Evolutionary conservation across 2,797 vertebrate genomes (phyloP).

Genomic region (Chaenodraco wilsoni): DNA sequence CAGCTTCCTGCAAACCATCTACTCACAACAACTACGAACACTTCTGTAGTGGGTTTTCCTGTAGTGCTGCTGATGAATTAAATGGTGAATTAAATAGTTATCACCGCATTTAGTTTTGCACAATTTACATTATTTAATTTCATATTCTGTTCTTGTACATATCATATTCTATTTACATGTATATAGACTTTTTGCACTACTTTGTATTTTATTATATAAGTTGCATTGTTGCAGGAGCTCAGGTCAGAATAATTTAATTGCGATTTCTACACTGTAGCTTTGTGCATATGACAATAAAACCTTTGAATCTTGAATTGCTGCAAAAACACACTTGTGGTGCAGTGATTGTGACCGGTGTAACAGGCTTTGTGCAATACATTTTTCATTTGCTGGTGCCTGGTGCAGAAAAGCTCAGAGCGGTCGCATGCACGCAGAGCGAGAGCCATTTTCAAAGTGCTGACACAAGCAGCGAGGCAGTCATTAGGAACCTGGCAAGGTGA

Average conservation of each 20-base stretch:
- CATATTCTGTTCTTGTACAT: no score
- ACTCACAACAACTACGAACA: constrained; percentile 15
- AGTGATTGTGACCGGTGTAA: constrained; percentile 35
- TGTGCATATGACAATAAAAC: no score
- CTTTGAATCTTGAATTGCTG: constrained; percentile 15
- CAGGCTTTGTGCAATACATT: constrained; percentile 54
- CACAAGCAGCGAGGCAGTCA: constrained; percentile 75
- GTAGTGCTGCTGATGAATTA: constrained; percentile 31
- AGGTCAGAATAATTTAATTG: no score
- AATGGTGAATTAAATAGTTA: no score
- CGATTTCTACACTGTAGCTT: no score
- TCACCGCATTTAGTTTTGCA: no score
- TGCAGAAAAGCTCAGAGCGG: constrained; percentile 36
- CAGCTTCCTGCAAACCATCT: constrained; percentile 7
- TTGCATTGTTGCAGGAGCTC: no score
- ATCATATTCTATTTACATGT: no score
- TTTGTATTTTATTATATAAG: no score
- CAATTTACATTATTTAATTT: no score
- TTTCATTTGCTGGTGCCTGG: constrained; percentile 62
- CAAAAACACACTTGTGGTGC: constrained; percentile 39
- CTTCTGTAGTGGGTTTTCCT: constrained; percentile 25
- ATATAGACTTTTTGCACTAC: no score
- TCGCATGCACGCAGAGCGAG: constrained; percentile 52
- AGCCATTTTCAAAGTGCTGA: constrained; percentile 77
- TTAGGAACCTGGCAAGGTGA: constrained; percentile 72